Conservation (phyloP, 2,888 invertebrate genomes). For the Drosophila infuscata region DNA sequence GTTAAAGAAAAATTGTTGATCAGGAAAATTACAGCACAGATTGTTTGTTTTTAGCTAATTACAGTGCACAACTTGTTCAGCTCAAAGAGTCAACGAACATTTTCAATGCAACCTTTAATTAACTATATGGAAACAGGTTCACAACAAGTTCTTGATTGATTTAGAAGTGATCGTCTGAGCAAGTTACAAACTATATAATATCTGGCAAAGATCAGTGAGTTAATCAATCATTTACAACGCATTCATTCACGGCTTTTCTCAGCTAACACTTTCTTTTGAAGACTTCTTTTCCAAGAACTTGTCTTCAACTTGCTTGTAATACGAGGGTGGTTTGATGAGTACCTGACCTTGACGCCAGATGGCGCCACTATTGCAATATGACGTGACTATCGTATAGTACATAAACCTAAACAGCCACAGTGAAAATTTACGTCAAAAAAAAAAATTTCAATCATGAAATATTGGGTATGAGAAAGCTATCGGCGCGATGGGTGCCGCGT, state of each 20-base stretch:
- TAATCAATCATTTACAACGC: constrained; percentile 9
- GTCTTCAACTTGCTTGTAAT: background rate
- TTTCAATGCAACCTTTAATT: background rate
- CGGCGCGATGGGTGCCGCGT: too few relatives aligned
- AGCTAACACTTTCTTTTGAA: constrained; percentile 3
- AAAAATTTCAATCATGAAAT: too few relatives aligned
- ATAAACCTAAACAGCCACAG: too few relatives aligned
- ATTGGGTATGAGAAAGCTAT: too few relatives aligned
- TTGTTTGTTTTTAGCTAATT: background rate
- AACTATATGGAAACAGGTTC: background rate
- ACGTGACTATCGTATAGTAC: too few relatives aligned
- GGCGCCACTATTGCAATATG: too few relatives aligned
- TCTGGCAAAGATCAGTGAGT: constrained; percentile 11
- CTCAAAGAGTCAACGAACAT: background rate
- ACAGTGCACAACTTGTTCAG: background rate
- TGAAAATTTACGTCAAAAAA: too few relatives aligned
- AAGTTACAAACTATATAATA: background rate
- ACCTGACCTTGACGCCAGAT: too few relatives aligned
- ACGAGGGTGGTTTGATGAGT: too few relatives aligned
- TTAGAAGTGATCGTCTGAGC: background rate
- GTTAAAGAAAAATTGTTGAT: background rate
- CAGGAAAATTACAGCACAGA: background rate
- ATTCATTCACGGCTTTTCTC: constrained; percentile 33
- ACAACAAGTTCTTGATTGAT: background rate
- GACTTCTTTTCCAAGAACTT: constrained; percentile 15